These are phyloP conservation scores for Paradoxurus hermaphroditus DNA, from an alignment of 2,113 vertebrate species.

Conservation along the genomic window DNA sequence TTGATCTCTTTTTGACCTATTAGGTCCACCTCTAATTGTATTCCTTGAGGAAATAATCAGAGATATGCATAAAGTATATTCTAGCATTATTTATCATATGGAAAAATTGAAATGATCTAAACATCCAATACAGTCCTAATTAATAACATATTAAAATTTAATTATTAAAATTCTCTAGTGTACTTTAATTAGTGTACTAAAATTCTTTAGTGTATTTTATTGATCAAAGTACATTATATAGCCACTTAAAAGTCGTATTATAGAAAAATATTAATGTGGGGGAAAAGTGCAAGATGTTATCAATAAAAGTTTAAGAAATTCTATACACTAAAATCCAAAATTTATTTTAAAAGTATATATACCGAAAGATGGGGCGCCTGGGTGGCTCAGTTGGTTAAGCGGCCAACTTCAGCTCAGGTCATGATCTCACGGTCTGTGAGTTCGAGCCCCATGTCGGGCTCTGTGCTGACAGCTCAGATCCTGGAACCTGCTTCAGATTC, in stretches of 20 bases:
- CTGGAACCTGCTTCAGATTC: too few species aligned
- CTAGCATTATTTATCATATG: neutral
- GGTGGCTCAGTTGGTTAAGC: too few species aligned
- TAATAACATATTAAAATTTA: slow-evolving; percentile 1
- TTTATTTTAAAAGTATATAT: slow-evolving; percentile 3
- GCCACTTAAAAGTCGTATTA: neutral
- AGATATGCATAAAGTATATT: neutral
- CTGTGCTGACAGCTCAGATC: too few species aligned
- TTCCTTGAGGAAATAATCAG: slow-evolving; percentile 33
- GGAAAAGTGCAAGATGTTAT: neutral
- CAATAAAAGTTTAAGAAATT: slow-evolving; percentile 8
- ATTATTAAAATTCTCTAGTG: slow-evolving; percentile 6
- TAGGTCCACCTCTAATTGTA: neutral
- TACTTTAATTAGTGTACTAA: slow-evolving; percentile 20
- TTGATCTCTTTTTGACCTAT: neutral
- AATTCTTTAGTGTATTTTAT: slow-evolving; percentile 8
- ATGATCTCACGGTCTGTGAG: too few species aligned
- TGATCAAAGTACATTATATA: neutral
- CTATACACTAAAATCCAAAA: neutral
- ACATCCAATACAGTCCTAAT: neutral
- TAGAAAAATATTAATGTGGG: neutral
- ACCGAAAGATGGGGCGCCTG: too few species aligned
- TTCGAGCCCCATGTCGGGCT: too few species aligned
- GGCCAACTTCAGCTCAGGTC: too few species aligned
- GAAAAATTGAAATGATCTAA: slow-evolving; percentile 15